phyloP scores from a whole-genome alignment of 2,797 vertebrate genomes.

The Takifugu ocellatus region DNA sequence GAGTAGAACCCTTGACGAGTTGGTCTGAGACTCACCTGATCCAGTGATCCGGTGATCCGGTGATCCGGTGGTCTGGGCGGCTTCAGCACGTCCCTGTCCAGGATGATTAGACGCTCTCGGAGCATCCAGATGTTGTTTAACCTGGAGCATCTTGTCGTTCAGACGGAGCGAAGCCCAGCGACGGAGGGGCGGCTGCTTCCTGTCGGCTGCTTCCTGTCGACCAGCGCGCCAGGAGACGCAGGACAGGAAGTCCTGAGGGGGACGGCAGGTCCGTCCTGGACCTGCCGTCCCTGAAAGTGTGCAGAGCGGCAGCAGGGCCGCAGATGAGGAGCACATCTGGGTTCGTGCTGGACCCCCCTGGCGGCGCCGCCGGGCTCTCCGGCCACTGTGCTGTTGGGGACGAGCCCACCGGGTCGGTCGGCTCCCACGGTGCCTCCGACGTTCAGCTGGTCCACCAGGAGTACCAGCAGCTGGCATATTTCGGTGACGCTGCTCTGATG shows the following conservation, averaged over 20 bases:
- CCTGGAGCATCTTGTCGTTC: background rate
- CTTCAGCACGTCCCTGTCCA: background rate
- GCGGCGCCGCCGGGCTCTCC: slow-evolving; percentile 32
- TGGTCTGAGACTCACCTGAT: no score
- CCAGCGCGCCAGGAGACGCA: slow-evolving; percentile 17
- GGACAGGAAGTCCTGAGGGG: background rate
- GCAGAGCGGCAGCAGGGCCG: background rate
- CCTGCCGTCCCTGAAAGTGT: slow-evolving; percentile 1
- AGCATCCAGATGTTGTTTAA: background rate
- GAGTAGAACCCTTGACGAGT: background rate
- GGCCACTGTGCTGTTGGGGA: slow-evolving; percentile 21
- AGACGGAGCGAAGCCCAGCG: slow-evolving; percentile 3
- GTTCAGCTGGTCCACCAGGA: slow-evolving; percentile 43
- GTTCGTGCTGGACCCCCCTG: slow-evolving; percentile 44
- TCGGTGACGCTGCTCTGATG: slow-evolving; percentile 4
- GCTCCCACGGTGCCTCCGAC: slow-evolving; percentile 41
- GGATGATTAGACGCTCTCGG: background rate
- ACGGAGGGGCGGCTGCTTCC: background rate
- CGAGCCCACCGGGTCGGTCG: background rate
- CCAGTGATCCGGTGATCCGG: no score
- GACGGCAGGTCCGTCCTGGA: slow-evolving; percentile 13
- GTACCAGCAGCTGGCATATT: slow-evolving; percentile 29
- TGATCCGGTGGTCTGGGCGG: background rate
- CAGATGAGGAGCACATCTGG: slow-evolving; percentile 21
- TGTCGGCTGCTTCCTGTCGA: background rate